Evolutionary conservation across 53 echinoderm and acorn worm species (phyloP).

Genomic region (Mesocentrotus franciscanus): DNA sequence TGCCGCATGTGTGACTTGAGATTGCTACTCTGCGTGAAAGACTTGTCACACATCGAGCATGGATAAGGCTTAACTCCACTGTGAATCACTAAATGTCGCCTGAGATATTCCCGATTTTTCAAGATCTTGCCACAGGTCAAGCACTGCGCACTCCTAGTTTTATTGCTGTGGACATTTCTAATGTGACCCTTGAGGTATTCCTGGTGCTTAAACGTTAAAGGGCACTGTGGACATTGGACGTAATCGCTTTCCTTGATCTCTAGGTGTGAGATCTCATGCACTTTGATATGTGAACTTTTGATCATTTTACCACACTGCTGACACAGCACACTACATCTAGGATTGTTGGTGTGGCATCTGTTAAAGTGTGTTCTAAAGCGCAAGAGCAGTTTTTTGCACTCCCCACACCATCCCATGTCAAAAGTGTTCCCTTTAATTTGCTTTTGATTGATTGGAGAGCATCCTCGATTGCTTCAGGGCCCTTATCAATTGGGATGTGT

Average conservation of each 20-base stretch:
- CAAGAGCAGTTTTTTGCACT: background rate
- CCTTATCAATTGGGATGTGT: background rate
- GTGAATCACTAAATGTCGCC: background rate
- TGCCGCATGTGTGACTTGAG: constrained; percentile 69
- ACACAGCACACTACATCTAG: background rate
- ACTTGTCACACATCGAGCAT: constrained; percentile 69
- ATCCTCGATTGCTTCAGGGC: background rate
- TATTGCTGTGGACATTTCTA: background rate
- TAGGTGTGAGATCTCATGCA: background rate
- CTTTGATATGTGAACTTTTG: background rate
- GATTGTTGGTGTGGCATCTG: background rate
- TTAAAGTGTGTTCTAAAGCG: background rate
- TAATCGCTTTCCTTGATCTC: background rate
- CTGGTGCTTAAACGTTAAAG: background rate
- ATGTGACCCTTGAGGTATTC: background rate
- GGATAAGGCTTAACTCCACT: constrained; percentile 47
- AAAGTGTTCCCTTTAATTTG: background rate
- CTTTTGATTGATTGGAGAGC: background rate
- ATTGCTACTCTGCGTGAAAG: constrained; percentile 72
- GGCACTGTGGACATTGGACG: constrained; percentile 18
- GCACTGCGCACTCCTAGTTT: background rate
- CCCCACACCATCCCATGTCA: background rate
- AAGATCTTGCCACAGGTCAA: background rate
- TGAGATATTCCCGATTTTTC: background rate
- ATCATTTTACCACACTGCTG: background rate